Base-by-base conservation (phyloP, 2,888 invertebrate genomes). In the Oeneis ivallda region DNA sequence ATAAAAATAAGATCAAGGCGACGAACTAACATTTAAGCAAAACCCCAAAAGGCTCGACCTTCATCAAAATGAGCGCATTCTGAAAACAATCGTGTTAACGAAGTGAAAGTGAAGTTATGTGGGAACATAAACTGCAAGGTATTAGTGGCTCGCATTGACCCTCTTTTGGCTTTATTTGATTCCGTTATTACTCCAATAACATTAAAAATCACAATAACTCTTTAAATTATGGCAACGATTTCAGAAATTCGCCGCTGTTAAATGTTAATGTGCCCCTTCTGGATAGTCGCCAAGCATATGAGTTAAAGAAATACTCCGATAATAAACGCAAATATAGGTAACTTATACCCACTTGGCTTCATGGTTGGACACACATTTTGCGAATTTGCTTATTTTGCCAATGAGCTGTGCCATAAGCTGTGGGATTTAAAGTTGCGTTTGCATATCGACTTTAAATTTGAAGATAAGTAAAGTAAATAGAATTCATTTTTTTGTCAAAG, bases 131-230 rank as follows among this genome's bases (percentile, higher is more conserved):
- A 53, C n/a, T 11, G 13, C 56, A 39, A 19, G 41, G 41, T 11
- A 54, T 56, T 49, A 34, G 60, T 13, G 60, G 60, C 19, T 49
- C 37, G 39, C 60, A 60, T 49, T 60, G 60, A 49, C 60, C 60
- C 60, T 39, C 60, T 60, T 60, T 50, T 19, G 60, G 32, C 9
- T 60, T 59, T 60, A 60, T 37, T 60, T 17, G 37, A 60, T 39
- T 59, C 19, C 19, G 56, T 56, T 56, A 56, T 56, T 56, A 41
- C 56, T 41, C 19, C 41, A 39, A 56, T 41, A 56, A 56, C 56
- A 56, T 56, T 56, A 56, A 56, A 56, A 56, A 56, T 56, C 19
- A 56, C 56, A 56, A 56, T 56, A 56, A 56, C 56, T 56, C 56
- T 19, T 41, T 19, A 17, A 41, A 56, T 56, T 56, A 56, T 39